Base-by-base conservation (phyloP, 2,113 vertebrate species). In the Lipophrys pholis region DNA sequence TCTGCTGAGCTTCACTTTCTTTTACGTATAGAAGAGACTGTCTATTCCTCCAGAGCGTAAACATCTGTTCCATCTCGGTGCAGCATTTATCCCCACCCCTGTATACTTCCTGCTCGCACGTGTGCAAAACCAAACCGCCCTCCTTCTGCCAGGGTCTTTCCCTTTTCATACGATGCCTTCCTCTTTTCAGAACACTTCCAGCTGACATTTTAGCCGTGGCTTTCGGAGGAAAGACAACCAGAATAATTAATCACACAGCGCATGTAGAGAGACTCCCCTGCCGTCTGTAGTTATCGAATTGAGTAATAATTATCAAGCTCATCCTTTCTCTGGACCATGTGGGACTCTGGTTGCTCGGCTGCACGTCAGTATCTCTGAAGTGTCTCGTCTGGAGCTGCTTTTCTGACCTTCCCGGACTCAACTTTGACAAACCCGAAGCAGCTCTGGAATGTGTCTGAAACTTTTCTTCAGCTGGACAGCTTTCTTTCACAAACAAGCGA, bases 381-480 rank as follows among this genome's bases (percentile, higher is more conserved):
- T 49, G 6, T 17, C 68, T 73, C 52, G 14, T 50, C 36, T 81
- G 58, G 69, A 40, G 12, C 48, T 49, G 1, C 1, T 57, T 52
- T 50, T 73, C 17, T 75, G 58, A 78, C 50, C 40, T 45, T 62
- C 15, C 36, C 48, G 52, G 11, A 77, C 54, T 61, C 51, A 72
- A 61, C 14, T 63, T 16, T 51, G 15, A 5, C 21, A 48, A 75
- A 66, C 6, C 30, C 40, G 30, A 63, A 45, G 42, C 76, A 72
- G 55, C 48, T 65, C 30, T 82, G 80, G 80, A 84, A 88, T 84
- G 64, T 38, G 54, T 55, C 21, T n/a, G 59, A 58, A 56, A 69
- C 6, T 73, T 52, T 52, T 86, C 40, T 61, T 10, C 43, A 30
- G 5, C 54, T 60, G 81, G 67, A 76, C 42, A 42, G 1, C 41